A percentile compares a stretch with the other conserved stretches of the same genome.
phyloP scores from a whole-genome alignment of 2,888 invertebrate genomes.

The Ethmia dodecea region DNA sequence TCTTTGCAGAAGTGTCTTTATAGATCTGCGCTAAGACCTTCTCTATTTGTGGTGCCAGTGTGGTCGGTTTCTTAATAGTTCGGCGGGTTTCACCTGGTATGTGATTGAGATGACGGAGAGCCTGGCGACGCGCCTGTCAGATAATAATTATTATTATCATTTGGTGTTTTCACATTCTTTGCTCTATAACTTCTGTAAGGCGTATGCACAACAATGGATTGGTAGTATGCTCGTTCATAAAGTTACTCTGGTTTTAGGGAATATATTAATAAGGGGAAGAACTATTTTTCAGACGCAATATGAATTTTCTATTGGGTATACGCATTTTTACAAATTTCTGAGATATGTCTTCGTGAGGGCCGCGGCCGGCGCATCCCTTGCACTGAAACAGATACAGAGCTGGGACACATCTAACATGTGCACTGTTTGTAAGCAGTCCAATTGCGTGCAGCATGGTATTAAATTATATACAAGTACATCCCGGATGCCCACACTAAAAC shows the following conservation, averaged over 20 bases:
- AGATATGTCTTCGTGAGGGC: conserved; percentile 17
- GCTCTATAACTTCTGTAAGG: too few species aligned
- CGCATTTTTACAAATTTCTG: conserved; percentile 39
- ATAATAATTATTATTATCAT: neutral
- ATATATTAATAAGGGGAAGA: conserved; percentile 50
- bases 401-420: too few species aligned
- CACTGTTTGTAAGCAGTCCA: too few species aligned
- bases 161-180: too few species aligned
- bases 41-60: conserved; percentile 4
- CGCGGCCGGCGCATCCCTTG: conserved; percentile 33
- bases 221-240: neutral
- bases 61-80: neutral
- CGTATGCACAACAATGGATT: too few species aligned
- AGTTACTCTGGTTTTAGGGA: conserved; percentile 17
- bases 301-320: conserved; percentile 44
- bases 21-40: conserved; percentile 2
- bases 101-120: neutral
- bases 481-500: too few species aligned
- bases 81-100: neutral
- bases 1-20: neutral
- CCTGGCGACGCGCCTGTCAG: conserved; percentile 1
- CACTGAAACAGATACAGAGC: conserved; percentile 58
- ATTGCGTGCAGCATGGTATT: too few species aligned
- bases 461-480: too few species aligned
- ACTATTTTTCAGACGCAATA: conserved; percentile 40